These are phyloP conservation scores for Clarias batrachus DNA, from an alignment of 2,113 vertebrate species.

Conservation along the genomic window DNA sequence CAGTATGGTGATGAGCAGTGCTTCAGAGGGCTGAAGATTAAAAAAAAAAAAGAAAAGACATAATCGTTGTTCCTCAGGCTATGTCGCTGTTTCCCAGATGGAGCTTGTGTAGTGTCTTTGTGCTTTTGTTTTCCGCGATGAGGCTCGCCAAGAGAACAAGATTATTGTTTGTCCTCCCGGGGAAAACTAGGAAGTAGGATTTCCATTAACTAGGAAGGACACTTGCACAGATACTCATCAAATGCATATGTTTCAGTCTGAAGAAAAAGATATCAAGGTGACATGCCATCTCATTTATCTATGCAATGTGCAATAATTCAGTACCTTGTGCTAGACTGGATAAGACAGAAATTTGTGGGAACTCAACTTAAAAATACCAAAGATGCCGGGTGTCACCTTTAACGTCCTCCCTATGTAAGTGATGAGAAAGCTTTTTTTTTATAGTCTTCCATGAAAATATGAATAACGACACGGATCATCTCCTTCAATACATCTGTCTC, in stretches of 20 bases:
- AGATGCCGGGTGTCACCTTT: background rate
- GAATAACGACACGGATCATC: background rate
- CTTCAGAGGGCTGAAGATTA: constrained; percentile 8
- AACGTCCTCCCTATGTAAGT: background rate
- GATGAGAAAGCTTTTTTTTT: background rate
- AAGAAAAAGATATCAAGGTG: background rate
- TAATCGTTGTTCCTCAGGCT: background rate
- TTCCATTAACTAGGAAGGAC: background rate
- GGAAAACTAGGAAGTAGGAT: background rate
- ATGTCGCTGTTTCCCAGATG: background rate
- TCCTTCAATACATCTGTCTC: background rate
- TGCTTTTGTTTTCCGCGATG: background rate
- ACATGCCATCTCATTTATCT: background rate
- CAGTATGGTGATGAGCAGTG: background rate
- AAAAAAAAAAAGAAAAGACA: constrained; percentile 23
- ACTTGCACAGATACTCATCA: too few relatives aligned
- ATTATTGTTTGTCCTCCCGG: background rate
- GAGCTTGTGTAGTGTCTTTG: background rate
- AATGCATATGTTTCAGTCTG: background rate
- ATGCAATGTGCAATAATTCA: background rate
- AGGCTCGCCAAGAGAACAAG: constrained; percentile 3
- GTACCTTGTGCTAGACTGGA: background rate
- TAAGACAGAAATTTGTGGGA: background rate
- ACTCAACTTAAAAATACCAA: background rate
- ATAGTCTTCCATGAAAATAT: constrained; percentile 1